Evolutionary conservation across 2,888 invertebrate genomes (phyloP).

Genomic region (Brenthis daphne): DNA sequence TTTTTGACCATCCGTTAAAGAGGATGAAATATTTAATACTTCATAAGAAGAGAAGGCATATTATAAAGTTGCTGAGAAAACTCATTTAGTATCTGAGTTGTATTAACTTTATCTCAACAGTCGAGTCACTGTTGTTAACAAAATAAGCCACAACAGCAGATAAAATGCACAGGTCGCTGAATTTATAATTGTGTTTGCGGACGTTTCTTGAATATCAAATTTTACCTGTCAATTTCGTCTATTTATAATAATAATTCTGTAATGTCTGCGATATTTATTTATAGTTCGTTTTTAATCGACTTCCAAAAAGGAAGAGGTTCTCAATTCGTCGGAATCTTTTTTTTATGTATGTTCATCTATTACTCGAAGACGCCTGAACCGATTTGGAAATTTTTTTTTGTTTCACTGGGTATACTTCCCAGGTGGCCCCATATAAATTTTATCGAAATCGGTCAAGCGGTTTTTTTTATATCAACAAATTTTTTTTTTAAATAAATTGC

Average conservation of each 20-base stretch:
- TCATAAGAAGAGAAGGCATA: background rate
- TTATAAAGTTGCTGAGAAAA: constrained; percentile 7
- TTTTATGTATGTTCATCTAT: too few species aligned
- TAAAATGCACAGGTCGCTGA: constrained; percentile 14
- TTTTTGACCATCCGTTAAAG: too few species aligned
- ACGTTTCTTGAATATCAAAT: constrained; percentile 12
- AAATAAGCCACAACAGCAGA: constrained; percentile 9
- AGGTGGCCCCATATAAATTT: too few species aligned
- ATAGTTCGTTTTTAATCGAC: background rate
- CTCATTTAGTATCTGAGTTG: background rate
- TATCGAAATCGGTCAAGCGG: too few species aligned
- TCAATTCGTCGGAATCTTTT: too few species aligned
- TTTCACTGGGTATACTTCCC: too few species aligned
- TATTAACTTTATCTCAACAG: constrained; percentile 5
- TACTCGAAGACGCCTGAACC: too few species aligned
- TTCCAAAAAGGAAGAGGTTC: too few species aligned
- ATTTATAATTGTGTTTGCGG: constrained; percentile 18
- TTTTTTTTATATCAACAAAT: too few species aligned
- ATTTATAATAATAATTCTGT: background rate
- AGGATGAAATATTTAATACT: too few species aligned
- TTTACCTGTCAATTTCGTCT: background rate
- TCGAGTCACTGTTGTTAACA: constrained; percentile 13
- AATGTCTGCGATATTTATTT: background rate
- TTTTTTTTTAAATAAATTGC: too few species aligned
- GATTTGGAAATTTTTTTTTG: too few species aligned